Conservation (phyloP, 2,888 invertebrate species). For the Leptodirus hochenwartii region DNA sequence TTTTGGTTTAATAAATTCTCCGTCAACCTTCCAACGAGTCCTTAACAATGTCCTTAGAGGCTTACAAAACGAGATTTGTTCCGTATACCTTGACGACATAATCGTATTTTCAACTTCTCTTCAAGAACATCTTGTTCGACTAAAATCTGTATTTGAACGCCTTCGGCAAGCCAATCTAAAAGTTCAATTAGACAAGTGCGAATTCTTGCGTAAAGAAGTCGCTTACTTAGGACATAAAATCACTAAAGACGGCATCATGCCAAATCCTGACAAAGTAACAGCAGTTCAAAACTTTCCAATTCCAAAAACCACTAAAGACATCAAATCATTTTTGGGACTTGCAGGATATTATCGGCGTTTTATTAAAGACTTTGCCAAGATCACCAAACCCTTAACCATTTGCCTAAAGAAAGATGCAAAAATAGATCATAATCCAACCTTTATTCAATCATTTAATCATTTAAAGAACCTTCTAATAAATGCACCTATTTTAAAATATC, state of each 20-base stretch:
- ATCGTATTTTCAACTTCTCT: constrained; percentile 12
- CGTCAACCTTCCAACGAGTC: constrained; percentile 14
- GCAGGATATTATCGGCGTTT: constrained; percentile 10
- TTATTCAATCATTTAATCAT: not conserved
- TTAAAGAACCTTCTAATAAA: constrained; percentile 4
- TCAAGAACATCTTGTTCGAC: constrained; percentile 11
- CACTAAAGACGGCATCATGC: constrained; percentile 9
- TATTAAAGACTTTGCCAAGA: constrained; percentile 2
- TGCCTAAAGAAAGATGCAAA: constrained; percentile 6
- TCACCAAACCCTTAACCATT: constrained; percentile 4
- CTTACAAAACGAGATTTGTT: constrained; percentile 10
- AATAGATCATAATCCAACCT: constrained; percentile 1
- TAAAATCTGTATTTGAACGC: constrained; percentile 11
- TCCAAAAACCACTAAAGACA: constrained; percentile 8
- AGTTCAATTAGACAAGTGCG: constrained; percentile 12
- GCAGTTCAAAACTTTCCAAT: constrained; percentile 7
- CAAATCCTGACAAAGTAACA: constrained; percentile 8
- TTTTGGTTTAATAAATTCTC: constrained; percentile 17
- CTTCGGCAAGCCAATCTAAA: constrained; percentile 12
- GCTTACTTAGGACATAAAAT: constrained; percentile 9
- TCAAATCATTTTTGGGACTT: constrained; percentile 8
- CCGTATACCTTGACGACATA: constrained; percentile 15
- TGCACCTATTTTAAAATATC: constrained; percentile 6
- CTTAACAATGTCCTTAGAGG: constrained; percentile 14
- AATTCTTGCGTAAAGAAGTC: constrained; percentile 10